Evolutionary conservation across 2,888 invertebrate genomes (phyloP).

Genomic region (Hetaerina titia): DNA sequence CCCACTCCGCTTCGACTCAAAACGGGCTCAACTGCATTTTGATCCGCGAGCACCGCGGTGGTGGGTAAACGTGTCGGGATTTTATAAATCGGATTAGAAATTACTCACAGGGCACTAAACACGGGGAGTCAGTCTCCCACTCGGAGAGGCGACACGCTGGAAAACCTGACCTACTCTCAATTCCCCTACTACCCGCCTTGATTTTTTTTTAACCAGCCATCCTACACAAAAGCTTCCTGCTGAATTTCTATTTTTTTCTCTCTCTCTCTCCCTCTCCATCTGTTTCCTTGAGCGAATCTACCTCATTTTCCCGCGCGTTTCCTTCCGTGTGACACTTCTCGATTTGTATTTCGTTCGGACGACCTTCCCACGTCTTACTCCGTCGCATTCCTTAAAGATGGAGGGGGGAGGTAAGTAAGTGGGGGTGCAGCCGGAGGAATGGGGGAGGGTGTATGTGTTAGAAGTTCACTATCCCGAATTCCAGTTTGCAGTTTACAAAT

Average conservation of each 20-base stretch:
- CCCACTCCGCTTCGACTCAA: neutral
- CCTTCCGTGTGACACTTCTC: neutral
- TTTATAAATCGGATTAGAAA: slow-evolving; percentile 28
- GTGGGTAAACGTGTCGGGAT: neutral
- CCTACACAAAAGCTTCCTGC: neutral
- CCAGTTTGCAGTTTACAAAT: no score
- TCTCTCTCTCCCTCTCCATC: neutral
- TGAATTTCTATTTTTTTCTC: neutral
- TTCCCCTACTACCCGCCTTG: neutral
- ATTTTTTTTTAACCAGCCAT: neutral
- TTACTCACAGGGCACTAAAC: neutral
- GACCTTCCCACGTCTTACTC: no score
- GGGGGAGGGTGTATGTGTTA: no score
- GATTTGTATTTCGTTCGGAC: neutral
- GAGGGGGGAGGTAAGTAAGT: no score
- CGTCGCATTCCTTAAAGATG: no score
- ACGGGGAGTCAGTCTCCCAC: neutral
- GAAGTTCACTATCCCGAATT: no score
- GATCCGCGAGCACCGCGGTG: neutral
- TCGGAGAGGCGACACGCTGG: neutral
- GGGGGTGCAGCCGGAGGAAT: no score
- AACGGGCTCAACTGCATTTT: neutral
- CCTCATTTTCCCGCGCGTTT: neutral
- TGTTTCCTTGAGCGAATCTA: neutral
- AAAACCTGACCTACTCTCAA: slow-evolving; percentile 27